Evolutionary conservation across 1,140 invertebrate species (phyloP), one percentile per base, ranked within the genome.

Genomic region (Drosophila elegans): DNA sequence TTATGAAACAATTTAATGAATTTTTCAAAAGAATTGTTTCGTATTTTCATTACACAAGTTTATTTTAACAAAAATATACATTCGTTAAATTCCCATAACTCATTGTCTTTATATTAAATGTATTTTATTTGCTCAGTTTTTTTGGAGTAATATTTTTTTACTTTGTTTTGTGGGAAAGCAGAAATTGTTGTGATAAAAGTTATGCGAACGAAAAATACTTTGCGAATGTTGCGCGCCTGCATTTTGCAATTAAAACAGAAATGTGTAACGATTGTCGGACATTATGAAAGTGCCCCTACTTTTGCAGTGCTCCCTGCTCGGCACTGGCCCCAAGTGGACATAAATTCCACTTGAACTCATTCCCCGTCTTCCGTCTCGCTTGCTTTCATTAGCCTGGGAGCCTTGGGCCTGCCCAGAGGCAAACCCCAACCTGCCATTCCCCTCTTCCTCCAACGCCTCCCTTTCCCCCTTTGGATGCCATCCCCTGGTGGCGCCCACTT

Each of bases 271-370:
- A 69, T 69, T 69, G 66, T 54, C 21, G 48, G 32, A 25, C 62
- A 69, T 53, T 67, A 53, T 46, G 10, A 27, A 45, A 54, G 48
- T 44, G 39, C 21, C 16, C 25, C 5, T 7, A n/a, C 7, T 41
- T 41, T 41, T 29, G n/a, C 42, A 21, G 25, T 42, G 32, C 36
- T 9, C 11, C 25, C n/a, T 29, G 42, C 42, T 21, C 21, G 39
- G 39, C 27, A 42, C 55, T 27, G 56, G 56, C 42, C 44, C 59
- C 63, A 64, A 69, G 67, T 73, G 67, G 64, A 71, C 67, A 48
- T 71, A 59, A 72, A 71, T 73, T 73, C 66, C 48, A 72, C 53
- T 71, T 71, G 63, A 71, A 71, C 64, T 56, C 64, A 45, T 66
- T 45, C 66, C 64, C 25, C 67, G 34, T 21, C 16, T 21, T 51